These are phyloP conservation scores for Pocillopora verrucosa DNA, from an alignment of 64 coral and sea anemone species.

Conservation along the genomic window DNA sequence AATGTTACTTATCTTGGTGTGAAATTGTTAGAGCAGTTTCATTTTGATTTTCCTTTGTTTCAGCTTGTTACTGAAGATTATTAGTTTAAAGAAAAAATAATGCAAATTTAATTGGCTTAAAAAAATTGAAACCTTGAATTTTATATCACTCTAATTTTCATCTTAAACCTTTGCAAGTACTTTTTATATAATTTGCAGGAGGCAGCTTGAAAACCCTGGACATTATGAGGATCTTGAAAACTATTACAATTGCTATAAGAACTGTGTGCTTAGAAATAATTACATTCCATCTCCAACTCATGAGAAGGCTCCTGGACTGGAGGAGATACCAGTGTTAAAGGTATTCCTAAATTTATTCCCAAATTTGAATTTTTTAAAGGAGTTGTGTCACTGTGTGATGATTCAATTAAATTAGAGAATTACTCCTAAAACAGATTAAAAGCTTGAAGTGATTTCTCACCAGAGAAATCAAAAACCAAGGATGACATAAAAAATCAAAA, in stretches of 20 bases:
- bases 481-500: too few species aligned
- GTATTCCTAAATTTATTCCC: conserved; percentile 18
- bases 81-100: too few species aligned
- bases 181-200: conserved; percentile 38
- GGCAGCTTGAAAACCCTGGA: conserved; percentile 89
- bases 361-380: neutral
- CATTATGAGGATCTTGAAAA: conserved; percentile 76
- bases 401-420: too few species aligned
- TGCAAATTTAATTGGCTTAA: too few species aligned
- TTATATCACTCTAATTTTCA: neutral
- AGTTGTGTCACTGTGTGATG: too few species aligned
- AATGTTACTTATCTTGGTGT: too few species aligned
- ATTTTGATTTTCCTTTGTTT: too few species aligned
- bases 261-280: conserved; percentile 93
- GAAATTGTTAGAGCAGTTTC: too few species aligned
- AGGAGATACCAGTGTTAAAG: conserved; percentile 94
- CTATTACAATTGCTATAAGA: conserved; percentile 85
- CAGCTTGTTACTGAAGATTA: neutral
- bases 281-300: conserved; percentile 80
- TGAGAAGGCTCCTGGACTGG: conserved; percentile 80
- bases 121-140: neutral
- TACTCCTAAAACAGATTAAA: too few species aligned
- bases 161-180: neutral
- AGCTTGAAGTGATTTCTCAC: too few species aligned
- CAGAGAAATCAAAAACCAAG: too few species aligned